Base-by-base conservation (phyloP, 1,140 invertebrate genomes). In the Arctopsyche grandis region DNA sequence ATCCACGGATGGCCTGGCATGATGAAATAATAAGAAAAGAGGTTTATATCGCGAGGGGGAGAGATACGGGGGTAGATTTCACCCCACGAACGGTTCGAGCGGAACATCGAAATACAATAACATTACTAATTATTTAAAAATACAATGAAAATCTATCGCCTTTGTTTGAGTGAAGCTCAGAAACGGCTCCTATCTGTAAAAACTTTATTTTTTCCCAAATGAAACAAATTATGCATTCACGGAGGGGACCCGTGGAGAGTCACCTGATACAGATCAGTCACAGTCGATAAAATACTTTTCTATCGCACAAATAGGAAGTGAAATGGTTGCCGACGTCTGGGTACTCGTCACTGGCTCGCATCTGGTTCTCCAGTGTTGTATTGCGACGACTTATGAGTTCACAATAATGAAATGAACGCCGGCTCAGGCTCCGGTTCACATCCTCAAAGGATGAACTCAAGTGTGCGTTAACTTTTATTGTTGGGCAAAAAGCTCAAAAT, bases 11-110 rank as follows among this genome's bases (percentile, higher is more conserved):
- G 78, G 78, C 73, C 76, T 71, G 60, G 56, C 81, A 78, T 21
- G 48, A 80, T 75, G 81, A 74, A 80, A 82, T 80, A 82, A 80
- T 80, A 80, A 80, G 79, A 77, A 82, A 82, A 82, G 79, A 80
- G 79, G 81, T 80, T 82, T 82, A 82, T 78, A 79, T 78, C 69
- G 52, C 58, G 56, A 63, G 26, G 74, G 74, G 74, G 69, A 71
- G 22, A 66, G 63, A 26, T 66, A 26, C 63, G 9, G 22, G 24
- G 21, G 24, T 9, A 19, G 56, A 19, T 16, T 38, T 10, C 56
- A 60, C 56, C 56, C 56, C 56, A 60, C 56, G 56, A 60, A 60
- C 56, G 7, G 7, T 38, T 7, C 29, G 29, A 1, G 29, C 7
- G 29, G 29, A 38, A 38, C 29, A 38, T 38, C 29, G 29, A 38